A percentile compares a stretch with the other conserved stretches of the same genome.
Evolutionary conservation across 2,113 vertebrate species (phyloP).

Genomic region (Redunca redunca): DNA sequence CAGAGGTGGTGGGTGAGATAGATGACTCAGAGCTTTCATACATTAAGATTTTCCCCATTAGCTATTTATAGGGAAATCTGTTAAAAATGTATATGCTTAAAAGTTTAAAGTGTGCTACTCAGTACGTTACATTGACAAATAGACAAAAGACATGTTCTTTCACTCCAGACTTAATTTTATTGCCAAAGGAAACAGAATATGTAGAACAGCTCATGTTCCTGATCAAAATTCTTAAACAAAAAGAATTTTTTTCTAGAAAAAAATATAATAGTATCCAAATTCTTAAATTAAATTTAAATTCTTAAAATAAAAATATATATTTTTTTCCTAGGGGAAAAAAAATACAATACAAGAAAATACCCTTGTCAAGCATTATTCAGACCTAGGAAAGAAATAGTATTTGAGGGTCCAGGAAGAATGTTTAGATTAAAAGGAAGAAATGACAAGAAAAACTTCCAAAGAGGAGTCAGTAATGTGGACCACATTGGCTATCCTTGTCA

Average conservation of each 20-base stretch:
- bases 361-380: neutral
- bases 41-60: slow-evolving; percentile 64
- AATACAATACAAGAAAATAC: neutral
- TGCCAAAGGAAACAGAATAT: slow-evolving; percentile 40
- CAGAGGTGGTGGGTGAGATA: slow-evolving; percentile 40
- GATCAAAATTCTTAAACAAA: slow-evolving; percentile 35
- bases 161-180: slow-evolving; percentile 49
- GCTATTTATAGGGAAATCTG: slow-evolving; percentile 73
- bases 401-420: neutral
- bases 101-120: slow-evolving; percentile 66
- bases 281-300: slow-evolving; percentile 25
- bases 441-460: neutral
- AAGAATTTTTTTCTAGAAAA: neutral
- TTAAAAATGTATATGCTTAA: slow-evolving; percentile 73
- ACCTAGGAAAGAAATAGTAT: neutral
- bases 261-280: neutral
- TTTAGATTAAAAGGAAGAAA: neutral
- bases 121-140: slow-evolving; percentile 57
- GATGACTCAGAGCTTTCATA: slow-evolving; percentile 52
- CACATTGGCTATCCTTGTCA: neutral
- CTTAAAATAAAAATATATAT: neutral
- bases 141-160: too few species aligned
- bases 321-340: neutral
- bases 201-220: neutral
- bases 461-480: neutral